Evolutionary conservation across 2,113 vertebrate genomes (phyloP), one percentile per base, ranked within the genome.

Genomic region (Vulpes vulpes): DNA sequence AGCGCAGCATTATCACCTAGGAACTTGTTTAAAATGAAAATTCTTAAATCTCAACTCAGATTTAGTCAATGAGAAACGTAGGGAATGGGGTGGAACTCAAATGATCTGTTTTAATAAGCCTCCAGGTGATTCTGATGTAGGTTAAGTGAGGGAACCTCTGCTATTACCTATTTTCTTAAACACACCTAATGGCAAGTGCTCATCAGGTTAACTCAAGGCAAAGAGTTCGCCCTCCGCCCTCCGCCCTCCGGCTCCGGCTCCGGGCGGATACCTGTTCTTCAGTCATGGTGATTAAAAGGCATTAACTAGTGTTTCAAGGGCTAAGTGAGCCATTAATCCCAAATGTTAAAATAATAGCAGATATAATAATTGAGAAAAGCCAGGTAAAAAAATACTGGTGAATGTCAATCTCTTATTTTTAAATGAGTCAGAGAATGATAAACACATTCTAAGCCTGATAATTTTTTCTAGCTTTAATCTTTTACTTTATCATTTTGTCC

Each of bases 311-410:
- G 4, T 91, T 82, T 97, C 80, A 83, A 95, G 67, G 25, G 69
- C 57, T 49, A 97, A 91, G 38, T 91, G 82, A 97, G 57, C 30
- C 78, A 82, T 95, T 95, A 95, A 94, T 95, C 73, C 67, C 20
- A 53, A 43, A 89, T 64, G 53, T 49, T 82, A 92, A 81, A 95
- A 91, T 96, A 78, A 87, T 59, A 90, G 79, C 73, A 95, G 60
- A 53, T 74, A 79, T 19, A 91, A 91, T 79, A 97, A 89, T 69
- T 89, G 62, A 59, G 67, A 86, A 94, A 82, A 93, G 67, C 74
- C 43, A 78, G 23, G 19, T 60, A 91, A 81, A 86, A 76, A 84
- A 95, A 93, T 32, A 51, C n/a, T 87, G 81, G 60, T 49, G 51
- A 95, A 51, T 78, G 53, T 12, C 27, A 27, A 84, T 49, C 32